Conservation (phyloP, 2,888 invertebrate species). For the Heliconius ethilla region DNA sequence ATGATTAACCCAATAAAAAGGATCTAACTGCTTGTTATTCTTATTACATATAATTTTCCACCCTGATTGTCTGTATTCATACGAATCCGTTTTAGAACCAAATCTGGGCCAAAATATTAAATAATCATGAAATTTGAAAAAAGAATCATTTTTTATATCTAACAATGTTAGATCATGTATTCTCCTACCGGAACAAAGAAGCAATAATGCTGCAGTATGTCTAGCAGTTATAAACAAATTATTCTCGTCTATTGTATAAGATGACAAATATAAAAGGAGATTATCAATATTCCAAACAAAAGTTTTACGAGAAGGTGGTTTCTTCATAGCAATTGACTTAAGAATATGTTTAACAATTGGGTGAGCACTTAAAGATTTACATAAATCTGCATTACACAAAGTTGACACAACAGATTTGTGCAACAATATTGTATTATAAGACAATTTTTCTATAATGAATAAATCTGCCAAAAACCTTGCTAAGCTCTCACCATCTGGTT, state of each 20-base stretch:
- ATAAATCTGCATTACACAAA: conserved; percentile 34
- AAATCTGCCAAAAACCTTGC: conserved; percentile 42
- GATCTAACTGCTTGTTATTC: no score
- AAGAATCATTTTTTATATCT: neutral
- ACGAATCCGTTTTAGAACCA: no score
- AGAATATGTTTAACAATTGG: conserved; percentile 37
- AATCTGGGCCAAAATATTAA: no score
- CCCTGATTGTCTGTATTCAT: no score
- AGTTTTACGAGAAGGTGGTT: no score
- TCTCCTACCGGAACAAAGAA: conserved; percentile 36
- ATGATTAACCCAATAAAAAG: no score
- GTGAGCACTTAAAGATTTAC: conserved; percentile 27
- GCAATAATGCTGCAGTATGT: conserved; percentile 30
- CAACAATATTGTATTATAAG: conserved; percentile 38
- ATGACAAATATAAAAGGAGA: conserved; percentile 25
- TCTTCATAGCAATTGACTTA: conserved; percentile 10
- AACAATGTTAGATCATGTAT: conserved; percentile 38
- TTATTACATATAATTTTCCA: no score
- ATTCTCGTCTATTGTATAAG: conserved; percentile 24
- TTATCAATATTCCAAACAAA: no score
- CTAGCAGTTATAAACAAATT: conserved; percentile 37
- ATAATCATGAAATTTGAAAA: no score
- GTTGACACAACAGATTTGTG: conserved; percentile 43
- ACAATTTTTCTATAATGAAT: conserved; percentile 29
- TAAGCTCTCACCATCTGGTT: no score